Conservation (phyloP, 2,113 vertebrate genomes). For the Atlantisia rogersi region DNA sequence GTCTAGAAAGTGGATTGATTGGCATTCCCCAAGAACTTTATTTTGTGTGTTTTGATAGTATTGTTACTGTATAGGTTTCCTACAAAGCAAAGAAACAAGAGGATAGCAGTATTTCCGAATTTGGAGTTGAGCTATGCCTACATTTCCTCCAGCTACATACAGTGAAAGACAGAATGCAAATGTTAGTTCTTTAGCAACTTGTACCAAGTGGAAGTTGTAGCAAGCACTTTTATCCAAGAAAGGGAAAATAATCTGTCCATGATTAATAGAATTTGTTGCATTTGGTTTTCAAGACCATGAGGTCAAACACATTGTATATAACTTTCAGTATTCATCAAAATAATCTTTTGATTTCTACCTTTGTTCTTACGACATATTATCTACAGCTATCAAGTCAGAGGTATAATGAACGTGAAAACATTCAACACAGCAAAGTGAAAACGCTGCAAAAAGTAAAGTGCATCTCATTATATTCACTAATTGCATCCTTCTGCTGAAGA, state of each 20-base stretch:
- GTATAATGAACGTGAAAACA: constrained; percentile 23
- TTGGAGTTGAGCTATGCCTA: neutral
- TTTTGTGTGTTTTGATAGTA: neutral
- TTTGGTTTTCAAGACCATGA: neutral
- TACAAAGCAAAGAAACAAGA: neutral
- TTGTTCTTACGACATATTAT: constrained; percentile 4
- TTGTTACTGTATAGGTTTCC: neutral
- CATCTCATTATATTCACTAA: neutral
- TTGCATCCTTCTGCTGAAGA: neutral
- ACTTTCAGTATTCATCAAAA: constrained; percentile 51
- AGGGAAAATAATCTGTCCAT: fast-evolving
- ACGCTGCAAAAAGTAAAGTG: neutral
- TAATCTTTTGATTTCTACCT: constrained; percentile 37
- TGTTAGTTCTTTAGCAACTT: neutral
- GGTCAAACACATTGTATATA: constrained; percentile 7
- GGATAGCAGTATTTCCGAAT: neutral
- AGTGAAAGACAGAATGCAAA: neutral
- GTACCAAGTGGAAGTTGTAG: constrained; percentile 2
- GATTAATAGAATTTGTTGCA: neutral
- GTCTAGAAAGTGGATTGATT: neutral
- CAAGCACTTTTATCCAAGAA: neutral
- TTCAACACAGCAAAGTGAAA: neutral
- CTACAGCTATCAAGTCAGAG: constrained; percentile 36
- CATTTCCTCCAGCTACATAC: neutral
- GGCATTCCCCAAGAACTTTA: neutral